A percentile compares a stretch with the other conserved stretches of the same genome.
Conservation (phyloP, 2,888 invertebrate species). For the Neoascia interrupta region DNA sequence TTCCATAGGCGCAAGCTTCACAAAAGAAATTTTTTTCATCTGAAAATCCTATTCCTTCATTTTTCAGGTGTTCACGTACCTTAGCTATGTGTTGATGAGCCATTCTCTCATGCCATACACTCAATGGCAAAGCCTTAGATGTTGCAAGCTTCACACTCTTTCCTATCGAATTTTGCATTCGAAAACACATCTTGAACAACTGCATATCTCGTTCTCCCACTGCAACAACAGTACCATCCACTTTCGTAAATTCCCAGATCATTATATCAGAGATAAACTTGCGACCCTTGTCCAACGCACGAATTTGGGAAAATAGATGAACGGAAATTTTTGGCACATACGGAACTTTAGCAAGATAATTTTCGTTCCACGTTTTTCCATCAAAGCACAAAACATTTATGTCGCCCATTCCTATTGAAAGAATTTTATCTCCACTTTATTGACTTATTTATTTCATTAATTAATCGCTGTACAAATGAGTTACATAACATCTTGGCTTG, state of each 20-base stretch:
- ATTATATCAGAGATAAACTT: constrained; percentile 3
- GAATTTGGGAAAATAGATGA: too few relatives aligned
- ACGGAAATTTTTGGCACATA: too few relatives aligned
- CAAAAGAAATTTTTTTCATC: constrained; percentile 19
- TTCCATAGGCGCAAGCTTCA: constrained; percentile 14
- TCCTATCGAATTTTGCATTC: neutral
- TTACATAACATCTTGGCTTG: too few relatives aligned
- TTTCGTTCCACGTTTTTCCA: constrained; percentile 6
- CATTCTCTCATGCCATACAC: constrained; percentile 27
- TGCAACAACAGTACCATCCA: constrained; percentile 15
- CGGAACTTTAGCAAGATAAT: constrained; percentile 12
- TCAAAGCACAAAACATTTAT: constrained; percentile 45
- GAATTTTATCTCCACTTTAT: constrained; percentile 22
- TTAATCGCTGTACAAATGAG: too few relatives aligned
- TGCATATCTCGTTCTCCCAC: constrained; percentile 27
- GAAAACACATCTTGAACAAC: constrained; percentile 23
- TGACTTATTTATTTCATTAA: too few relatives aligned
- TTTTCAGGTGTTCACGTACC: constrained; percentile 30
- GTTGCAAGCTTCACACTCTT: neutral
- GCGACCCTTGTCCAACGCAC: neutral
- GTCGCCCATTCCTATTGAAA: constrained; percentile 39
- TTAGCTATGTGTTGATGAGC: constrained; percentile 64
- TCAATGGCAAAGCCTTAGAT: constrained; percentile 5
- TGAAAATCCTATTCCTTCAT: constrained; percentile 16
- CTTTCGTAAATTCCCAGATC: constrained; percentile 14